Base-by-base conservation (phyloP, 2,888 invertebrate species). In the Hydrotaea cyrtoneurina region DNA sequence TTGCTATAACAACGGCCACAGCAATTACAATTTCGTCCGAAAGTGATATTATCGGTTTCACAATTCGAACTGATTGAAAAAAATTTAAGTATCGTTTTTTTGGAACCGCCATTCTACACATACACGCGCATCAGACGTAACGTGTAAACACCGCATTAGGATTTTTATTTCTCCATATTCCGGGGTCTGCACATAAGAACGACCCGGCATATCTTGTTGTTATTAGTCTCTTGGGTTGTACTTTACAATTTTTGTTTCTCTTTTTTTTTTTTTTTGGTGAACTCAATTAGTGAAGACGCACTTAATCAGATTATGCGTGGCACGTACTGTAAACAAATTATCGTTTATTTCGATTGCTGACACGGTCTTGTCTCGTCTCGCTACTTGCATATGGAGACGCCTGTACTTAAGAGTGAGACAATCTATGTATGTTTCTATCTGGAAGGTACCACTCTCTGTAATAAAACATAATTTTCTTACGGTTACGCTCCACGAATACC, bases 401-500 rank as follows among this genome's bases (percentile, higher is more conserved):
- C 7, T 31, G 31, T 15, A 50, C 50, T n/a, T 50, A 50, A 13
- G 55, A 55, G 19, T 55, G 55, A 3, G 55, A 17, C n/a, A 10
- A 21, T n/a, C 55, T 2, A 8, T 7, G 50, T n/a, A n/a, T n/a
- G n/a, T n/a, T 4, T 50, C 31, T 2, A 31, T 31, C 3, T 31
- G 3, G 50, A 50, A 50, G 50, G 55, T 21, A 3, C 21, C 21
- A 11, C 55, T 13, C 1, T 21, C 21, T 55, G 50, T 15, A 43
- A 13, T 43, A 15, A n/a, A 50, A 50, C n/a, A 15, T 7, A n/a
- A 15, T 21, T 5, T 69, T 71, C 23, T 21, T 50, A 50, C 23
- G 62, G 78, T 77, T 75, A 80, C 71, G 78, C 80, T 78, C 78
- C 43, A 69, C 72, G 78, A 80, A 8, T 17, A 74, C 73, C 26